phyloP scores from a whole-genome alignment of 2,113 vertebrate genomes.

The Eubucco bourcierii region DNA sequence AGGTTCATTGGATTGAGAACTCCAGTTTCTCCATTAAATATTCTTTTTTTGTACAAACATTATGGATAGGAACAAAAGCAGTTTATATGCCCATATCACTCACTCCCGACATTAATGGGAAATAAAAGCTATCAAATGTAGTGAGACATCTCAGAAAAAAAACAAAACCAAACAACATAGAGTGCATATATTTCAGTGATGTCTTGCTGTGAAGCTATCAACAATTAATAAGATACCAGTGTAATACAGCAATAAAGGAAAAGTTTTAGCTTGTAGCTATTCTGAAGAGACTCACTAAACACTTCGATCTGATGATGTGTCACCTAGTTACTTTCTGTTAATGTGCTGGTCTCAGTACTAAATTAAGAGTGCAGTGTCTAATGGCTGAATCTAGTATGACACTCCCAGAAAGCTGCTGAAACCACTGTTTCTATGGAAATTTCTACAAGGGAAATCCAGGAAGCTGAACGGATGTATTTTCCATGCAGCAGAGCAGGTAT shows the following conservation, averaged over 20 bases:
- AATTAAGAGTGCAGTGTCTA: slow-evolving; percentile 29
- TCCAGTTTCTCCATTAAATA: background rate
- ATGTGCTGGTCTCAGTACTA: background rate
- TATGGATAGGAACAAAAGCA: background rate
- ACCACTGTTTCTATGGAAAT: slow-evolving; percentile 71
- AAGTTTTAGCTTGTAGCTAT: background rate
- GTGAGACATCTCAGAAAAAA: background rate
- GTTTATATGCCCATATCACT: background rate
- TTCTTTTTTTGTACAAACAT: background rate
- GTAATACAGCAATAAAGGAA: background rate
- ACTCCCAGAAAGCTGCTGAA: slow-evolving; percentile 41
- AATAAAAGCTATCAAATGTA: background rate
- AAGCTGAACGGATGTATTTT: slow-evolving; percentile 5
- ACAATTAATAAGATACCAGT: background rate
- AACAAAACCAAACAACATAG: background rate
- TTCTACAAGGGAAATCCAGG: slow-evolving; percentile 28
- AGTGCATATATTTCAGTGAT: background rate
- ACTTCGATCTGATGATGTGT: background rate
- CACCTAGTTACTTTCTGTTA: background rate
- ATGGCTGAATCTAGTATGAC: slow-evolving; percentile 19
- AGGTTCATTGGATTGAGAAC: background rate
- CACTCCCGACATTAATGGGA: background rate
- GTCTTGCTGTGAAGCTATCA: slow-evolving; percentile 5
- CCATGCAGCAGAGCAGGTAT: background rate
- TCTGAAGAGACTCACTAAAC: background rate